phyloP scores from a whole-genome alignment of 2,113 vertebrate genomes.

The Corythoichthys haematopterus region DNA sequence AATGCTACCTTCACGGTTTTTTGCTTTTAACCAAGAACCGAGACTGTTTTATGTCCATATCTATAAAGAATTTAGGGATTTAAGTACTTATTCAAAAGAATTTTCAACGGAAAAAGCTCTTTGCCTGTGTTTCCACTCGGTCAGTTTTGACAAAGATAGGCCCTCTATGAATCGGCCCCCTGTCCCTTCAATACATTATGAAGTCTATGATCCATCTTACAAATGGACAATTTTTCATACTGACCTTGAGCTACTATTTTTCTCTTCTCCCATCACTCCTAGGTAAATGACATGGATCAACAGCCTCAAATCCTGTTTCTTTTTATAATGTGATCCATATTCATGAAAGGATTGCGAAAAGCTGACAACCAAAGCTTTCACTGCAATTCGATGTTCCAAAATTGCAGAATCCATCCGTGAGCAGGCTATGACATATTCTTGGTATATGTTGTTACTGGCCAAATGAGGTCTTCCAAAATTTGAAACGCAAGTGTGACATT shows the following conservation, averaged over 20 bases:
- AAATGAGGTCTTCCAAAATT: constrained; percentile 55
- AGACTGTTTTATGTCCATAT: too few species aligned
- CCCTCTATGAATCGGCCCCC: too few species aligned
- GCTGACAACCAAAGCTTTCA: constrained; percentile 18
- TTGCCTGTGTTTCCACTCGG: too few species aligned
- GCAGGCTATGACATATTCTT: constrained; percentile 2
- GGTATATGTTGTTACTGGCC: constrained; percentile 32
- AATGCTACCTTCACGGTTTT: too few species aligned
- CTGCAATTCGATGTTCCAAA: constrained; percentile 16
- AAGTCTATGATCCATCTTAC: too few species aligned
- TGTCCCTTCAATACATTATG: too few species aligned
- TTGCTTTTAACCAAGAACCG: too few species aligned
- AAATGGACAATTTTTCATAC: constrained; percentile 34
- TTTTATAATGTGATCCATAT: constrained; percentile 18
- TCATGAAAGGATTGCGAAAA: constrained; percentile 29
- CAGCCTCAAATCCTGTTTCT: constrained; percentile 1
- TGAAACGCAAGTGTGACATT: constrained; percentile 55
- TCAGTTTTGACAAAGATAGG: too few species aligned
- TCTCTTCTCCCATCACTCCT: constrained; percentile 10
- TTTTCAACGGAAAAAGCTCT: too few species aligned
- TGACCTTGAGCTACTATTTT: constrained; percentile 14
- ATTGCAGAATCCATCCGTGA: constrained; percentile 2
- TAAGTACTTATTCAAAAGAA: too few species aligned
- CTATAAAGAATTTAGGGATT: too few species aligned
- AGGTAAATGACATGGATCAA: constrained; percentile 15